Percentiles rank a stretch among this genome's conserved stretches.
These are phyloP conservation scores for Lasioglossum zephyrum DNA, from an alignment of 2,888 invertebrate genomes.

Conservation along the genomic window DNA sequence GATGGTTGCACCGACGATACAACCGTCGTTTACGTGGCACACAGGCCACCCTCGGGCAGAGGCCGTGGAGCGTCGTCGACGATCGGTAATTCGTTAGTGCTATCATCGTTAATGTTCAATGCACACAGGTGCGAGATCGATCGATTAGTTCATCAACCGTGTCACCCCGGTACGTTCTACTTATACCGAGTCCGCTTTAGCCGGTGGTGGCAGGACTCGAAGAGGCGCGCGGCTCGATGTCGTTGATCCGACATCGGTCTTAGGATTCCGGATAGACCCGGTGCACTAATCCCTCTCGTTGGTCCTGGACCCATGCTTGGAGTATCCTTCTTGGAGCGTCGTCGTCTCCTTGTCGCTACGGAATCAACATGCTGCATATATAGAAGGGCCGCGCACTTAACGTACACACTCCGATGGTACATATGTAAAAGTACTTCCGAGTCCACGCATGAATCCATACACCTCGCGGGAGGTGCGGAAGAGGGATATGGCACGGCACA, in stretches of 20 bases:
- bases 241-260: conserved; percentile 29
- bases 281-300: conserved; percentile 45
- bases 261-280: conserved; percentile 32
- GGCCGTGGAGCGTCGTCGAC: not conserved
- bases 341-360: conserved; percentile 37
- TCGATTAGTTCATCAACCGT: conserved; percentile 53
- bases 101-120: conserved; percentile 24
- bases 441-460: conserved; percentile 50
- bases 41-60: not conserved
- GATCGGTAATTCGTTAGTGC: conserved; percentile 21
- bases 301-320: conserved; percentile 56
- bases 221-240: not conserved
- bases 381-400: conserved; percentile 23
- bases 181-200: conserved; percentile 36
- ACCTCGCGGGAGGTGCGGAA: conserved; percentile 19
- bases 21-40: too few species aligned
- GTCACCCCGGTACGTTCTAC: conserved; percentile 51
- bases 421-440: conserved; percentile 36
- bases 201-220: not conserved
- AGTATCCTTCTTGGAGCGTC: conserved; percentile 52
- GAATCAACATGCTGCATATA: conserved; percentile 39
- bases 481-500: conserved; percentile 19
- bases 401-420: conserved; percentile 10
- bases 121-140: conserved; percentile 47
- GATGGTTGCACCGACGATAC: not conserved